Base-by-base conservation (phyloP, 2,113 vertebrate genomes). In the Coregonus clupeaformis region DNA sequence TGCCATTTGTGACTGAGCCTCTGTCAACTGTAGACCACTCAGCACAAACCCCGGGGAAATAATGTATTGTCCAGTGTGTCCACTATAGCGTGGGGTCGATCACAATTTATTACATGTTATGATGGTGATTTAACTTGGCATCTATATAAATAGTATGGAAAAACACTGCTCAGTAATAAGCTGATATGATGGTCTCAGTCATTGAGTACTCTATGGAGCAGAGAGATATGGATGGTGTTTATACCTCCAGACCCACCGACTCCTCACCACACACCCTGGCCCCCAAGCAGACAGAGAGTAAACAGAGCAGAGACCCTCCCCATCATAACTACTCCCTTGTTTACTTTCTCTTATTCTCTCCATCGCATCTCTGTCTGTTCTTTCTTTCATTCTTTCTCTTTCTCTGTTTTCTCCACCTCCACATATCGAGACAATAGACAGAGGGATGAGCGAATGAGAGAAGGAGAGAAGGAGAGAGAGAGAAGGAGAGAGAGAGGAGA, bases 321-420 rank as follows among this genome's bases (percentile, higher is more conserved):
- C 62, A 24, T 13, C 20, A 7, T 0, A 24, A 62, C 3, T 0
- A 0, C 22, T 16, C 13, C 25, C 27, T 25, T 4, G 0, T 4
- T 25, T 4, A 9, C 16, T 60, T 22, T 9, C 14, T 11, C 60
- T 24, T 22, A 27, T 65, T 25, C 24, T 18, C 25, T 65, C 27
- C 27, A 16, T 27, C 27, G 1, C 4, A 29, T 65, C 27, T 30
- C 63, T 30, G 11, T 32, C 63, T 30, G 24, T 30, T 9, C 16
- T 25, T 18, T 29, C 11, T 14, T 32, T 66, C 4, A 16, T 32
- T 32, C 18, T 18, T 12, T 27, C 14, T 18, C 14, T 5, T 5
- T 32, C 12, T 29, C 25, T 64, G 24, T 30, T 29, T 65, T 24
- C 24, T 25, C 9, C 11, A 24, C 60, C 9, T 16, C 49, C 14